Evolutionary conservation across 1,140 invertebrate genomes (phyloP).

Genomic region (Drosophila fuyamai): DNA sequence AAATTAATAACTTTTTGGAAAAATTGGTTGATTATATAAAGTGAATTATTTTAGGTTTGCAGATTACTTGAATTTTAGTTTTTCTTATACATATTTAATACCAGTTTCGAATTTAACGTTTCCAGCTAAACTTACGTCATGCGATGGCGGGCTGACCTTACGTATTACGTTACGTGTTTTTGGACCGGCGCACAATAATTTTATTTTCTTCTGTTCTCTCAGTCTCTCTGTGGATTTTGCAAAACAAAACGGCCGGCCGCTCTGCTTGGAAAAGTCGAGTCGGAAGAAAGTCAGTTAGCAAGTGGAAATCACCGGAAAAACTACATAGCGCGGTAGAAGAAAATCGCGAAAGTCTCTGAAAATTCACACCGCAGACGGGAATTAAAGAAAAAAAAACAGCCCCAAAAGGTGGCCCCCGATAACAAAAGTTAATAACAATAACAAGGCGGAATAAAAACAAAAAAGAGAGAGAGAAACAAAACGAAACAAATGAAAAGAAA

Average conservation of each 20-base stretch:
- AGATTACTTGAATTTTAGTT: no score
- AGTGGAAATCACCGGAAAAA: conserved; percentile 82
- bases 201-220: conserved; percentile 23
- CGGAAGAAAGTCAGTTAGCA: conserved; percentile 72
- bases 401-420: conserved; percentile 58
- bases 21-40: no score
- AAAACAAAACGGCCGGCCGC: conserved; percentile 54
- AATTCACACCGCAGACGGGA: conserved; percentile 34
- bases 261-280: conserved; percentile 77
- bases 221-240: conserved; percentile 40
- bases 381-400: conserved; percentile 29
- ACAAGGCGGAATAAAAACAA: conserved; percentile 48
- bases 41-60: no score
- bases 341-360: conserved; percentile 37
- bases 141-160: background rate
- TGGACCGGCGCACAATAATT: conserved; percentile 20
- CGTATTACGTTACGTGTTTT: conserved; percentile 22
- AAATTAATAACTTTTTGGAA: no score
- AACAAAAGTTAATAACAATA: conserved; percentile 80
- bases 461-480: background rate
- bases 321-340: conserved; percentile 67
- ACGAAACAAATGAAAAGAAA: conserved; percentile 34
- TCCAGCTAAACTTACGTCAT: background rate
- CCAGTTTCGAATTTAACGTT: conserved; percentile 24
- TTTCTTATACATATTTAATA: background rate